Base-by-base conservation (phyloP, 2,888 invertebrate species). In the Diplolepis rosae region DNA sequence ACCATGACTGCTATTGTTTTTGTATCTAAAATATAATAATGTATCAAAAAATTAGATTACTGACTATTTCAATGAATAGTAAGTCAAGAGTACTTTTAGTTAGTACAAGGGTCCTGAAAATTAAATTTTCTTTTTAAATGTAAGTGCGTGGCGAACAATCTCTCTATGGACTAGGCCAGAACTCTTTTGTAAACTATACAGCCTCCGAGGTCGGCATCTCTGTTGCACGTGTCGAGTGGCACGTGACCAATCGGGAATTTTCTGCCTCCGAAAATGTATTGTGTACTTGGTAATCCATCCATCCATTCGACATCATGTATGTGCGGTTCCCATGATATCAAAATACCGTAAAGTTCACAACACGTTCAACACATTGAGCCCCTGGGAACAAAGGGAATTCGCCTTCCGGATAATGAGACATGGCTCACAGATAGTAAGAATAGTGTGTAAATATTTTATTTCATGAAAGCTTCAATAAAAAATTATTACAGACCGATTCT, bases 221-320 rank as follows among this genome's bases (percentile, higher is more conserved):
- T 35, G 32, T 56, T 61, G 56, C 79, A 80, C 79, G 80, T 79
- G 77, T 68, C 73, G 42, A 35, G 27, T 13, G 70, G 65, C 82
- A 78, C 80, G 79, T 74, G 80, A 75, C 80, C 82, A 80, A 82
- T 82, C 79, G 77, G 76, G 77, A 82, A 81, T 82, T 82, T 79
- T 80, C 80, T 74, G 77, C 78, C 72, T 79, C 76, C 76, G 74
- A 77, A 75, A 74, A 76, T 75, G 76, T 73, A 78, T 76, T 79
- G 69, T 72, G 74, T 75, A 71, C 71, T 71, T 67, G 71, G 72
- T 73, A 75, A 75, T 76, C 75, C 78, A 68, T 74, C 70, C 52
- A 71, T 69, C 45, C 39, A 42, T 65, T 56, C 70, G 71, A 66
- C 68, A 71, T 72, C 70, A 66, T 68, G 72, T 73, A 73, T 74